These are phyloP conservation scores for Polydrusus cervinus DNA, from an alignment of 2,888 invertebrate genomes.

Conservation along the genomic window DNA sequence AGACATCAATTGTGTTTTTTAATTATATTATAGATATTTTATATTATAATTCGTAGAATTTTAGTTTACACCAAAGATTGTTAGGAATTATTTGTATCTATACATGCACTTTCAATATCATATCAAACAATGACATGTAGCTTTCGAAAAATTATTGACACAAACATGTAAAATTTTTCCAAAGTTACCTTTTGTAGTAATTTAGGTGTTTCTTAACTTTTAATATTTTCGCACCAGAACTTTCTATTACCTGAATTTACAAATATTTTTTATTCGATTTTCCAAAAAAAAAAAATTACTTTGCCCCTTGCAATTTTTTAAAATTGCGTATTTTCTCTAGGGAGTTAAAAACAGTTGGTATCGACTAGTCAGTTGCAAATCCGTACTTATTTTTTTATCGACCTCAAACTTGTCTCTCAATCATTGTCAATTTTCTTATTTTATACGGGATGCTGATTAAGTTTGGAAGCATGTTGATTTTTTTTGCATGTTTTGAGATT, in stretches of 20 bases:
- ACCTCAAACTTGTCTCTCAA: constrained; percentile 11
- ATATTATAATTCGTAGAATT: constrained; percentile 68
- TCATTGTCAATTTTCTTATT: not conserved
- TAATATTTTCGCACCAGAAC: constrained; percentile 34
- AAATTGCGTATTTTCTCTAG: not conserved
- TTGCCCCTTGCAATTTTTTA: not conserved
- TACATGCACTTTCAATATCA: constrained; percentile 63
- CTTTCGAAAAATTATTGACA: constrained; percentile 54
- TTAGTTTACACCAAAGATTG: constrained; percentile 71
- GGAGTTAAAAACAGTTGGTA: not conserved
- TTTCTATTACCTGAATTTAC: constrained; percentile 15
- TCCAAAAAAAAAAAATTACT: not conserved
- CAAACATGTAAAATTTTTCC: not conserved
- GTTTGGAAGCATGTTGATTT: too few species aligned
- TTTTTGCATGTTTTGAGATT: too few species aligned
- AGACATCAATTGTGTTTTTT: constrained; percentile 61
- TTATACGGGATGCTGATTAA: too few species aligned
- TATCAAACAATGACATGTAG: constrained; percentile 60
- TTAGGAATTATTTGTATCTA: constrained; percentile 64
- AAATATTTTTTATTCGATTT: constrained; percentile 8
- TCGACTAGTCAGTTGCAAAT: constrained; percentile 17
- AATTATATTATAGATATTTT: constrained; percentile 62
- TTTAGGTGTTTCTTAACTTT: constrained; percentile 42
- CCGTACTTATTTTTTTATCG: constrained; percentile 22
- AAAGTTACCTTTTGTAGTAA: constrained; percentile 41